These are phyloP conservation scores for Anas bahamensis DNA, from an alignment of 2,797 vertebrate genomes.

Conservation along the genomic window DNA sequence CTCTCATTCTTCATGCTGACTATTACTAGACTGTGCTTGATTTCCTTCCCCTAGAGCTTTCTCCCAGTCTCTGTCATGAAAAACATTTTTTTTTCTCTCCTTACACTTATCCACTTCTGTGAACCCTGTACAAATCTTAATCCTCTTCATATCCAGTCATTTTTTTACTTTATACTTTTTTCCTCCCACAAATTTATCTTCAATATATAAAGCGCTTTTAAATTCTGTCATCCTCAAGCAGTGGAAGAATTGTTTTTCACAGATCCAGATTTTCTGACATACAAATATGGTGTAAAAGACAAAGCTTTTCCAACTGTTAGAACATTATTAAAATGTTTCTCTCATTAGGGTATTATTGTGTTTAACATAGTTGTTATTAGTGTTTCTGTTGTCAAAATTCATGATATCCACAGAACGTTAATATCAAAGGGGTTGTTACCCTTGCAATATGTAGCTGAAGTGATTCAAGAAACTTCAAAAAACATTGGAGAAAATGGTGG, in stretches of 20 bases:
- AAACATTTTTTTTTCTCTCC: not conserved
- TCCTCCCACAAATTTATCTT: not conserved
- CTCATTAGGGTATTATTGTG: not conserved
- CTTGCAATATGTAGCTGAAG: not conserved
- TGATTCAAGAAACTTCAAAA: not conserved
- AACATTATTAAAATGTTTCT: not conserved
- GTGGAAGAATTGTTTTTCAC: not conserved
- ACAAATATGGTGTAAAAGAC: not conserved
- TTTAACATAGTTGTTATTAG: not conserved
- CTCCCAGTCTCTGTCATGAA: not conserved
- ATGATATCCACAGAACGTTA: not conserved
- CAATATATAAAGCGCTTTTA: not conserved
- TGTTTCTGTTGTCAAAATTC: not conserved
- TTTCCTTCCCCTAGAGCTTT: not conserved
- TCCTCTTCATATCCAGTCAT: not conserved
- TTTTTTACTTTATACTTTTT: not conserved
- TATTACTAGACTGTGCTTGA: not conserved
- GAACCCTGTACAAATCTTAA: not conserved
- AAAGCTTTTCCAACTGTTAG: not conserved
- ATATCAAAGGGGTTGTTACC: not conserved
- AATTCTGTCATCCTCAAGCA: not conserved
- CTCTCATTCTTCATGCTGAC: not conserved
- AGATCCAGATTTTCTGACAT: not conserved
- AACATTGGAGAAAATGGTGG: not conserved
- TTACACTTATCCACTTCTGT: not conserved